A percentile compares a stretch with the other conserved stretches of the same genome.
Evolutionary conservation across 2,888 invertebrate genomes (phyloP).

Genomic region (Amphipyra tragopoginis): DNA sequence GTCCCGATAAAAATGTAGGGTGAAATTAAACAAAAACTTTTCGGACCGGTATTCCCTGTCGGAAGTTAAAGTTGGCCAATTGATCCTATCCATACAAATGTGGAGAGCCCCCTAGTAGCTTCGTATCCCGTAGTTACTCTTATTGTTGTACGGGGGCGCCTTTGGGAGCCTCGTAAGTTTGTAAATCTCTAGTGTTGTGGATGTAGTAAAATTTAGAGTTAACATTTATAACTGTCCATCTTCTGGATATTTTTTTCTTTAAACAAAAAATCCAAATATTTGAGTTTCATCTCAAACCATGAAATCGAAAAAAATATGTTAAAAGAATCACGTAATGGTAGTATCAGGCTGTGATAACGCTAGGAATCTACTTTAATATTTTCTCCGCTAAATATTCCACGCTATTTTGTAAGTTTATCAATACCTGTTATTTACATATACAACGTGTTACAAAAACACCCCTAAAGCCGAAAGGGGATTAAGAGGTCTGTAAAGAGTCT

Average conservation of each 20-base stretch:
- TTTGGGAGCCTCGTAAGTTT: slow-evolving; percentile 21
- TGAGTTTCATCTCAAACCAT: too few relatives aligned
- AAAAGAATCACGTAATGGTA: too few relatives aligned
- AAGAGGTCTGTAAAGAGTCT: too few relatives aligned
- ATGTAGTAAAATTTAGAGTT: slow-evolving; percentile 19
- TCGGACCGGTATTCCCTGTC: slow-evolving; percentile 33
- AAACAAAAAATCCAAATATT: not conserved
- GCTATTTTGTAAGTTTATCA: too few relatives aligned
- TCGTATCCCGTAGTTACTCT: slow-evolving; percentile 17
- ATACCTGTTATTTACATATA: too few relatives aligned
- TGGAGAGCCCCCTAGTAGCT: slow-evolving; percentile 9
- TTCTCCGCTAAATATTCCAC: too few relatives aligned
- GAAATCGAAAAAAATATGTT: too few relatives aligned
- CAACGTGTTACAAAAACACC: too few relatives aligned
- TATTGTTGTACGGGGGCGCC: slow-evolving; percentile 21
- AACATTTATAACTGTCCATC: too few relatives aligned
- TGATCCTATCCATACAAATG: slow-evolving; percentile 53
- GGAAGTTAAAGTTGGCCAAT: slow-evolving; percentile 44
- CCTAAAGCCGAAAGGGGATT: too few relatives aligned
- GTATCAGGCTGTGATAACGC: too few relatives aligned
- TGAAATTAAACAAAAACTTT: slow-evolving; percentile 58
- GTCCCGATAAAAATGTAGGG: slow-evolving; percentile 50
- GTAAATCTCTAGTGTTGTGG: slow-evolving; percentile 18
- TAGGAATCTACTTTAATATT: too few relatives aligned
- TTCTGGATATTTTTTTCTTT: not conserved